A percentile compares a stretch with the other conserved stretches of the same genome.
Evolutionary conservation across 2,113 vertebrate genomes (phyloP).

Genomic region (Gadus macrocephalus): DNA sequence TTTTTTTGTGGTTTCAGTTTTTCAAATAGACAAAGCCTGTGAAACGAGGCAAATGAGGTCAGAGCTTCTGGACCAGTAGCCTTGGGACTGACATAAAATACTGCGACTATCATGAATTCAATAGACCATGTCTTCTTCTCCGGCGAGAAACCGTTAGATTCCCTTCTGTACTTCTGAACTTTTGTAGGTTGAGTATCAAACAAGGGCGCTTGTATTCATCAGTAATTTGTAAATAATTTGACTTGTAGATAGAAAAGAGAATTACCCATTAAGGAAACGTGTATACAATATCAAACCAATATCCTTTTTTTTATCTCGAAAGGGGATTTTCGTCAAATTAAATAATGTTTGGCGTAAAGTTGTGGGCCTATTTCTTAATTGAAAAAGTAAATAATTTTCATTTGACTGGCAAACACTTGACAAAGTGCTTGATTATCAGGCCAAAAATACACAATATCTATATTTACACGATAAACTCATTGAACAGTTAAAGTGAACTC

Average conservation of each 20-base stretch:
- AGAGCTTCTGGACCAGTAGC: no score
- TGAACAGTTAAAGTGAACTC: background rate
- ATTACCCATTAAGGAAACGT: background rate
- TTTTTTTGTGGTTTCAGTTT: no score
- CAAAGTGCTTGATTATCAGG: background rate
- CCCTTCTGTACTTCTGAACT: background rate
- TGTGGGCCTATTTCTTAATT: background rate
- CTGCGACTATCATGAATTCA: no score
- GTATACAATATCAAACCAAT: background rate
- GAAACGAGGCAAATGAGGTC: no score
- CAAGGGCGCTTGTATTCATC: slow-evolving; percentile 4
- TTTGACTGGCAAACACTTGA: background rate
- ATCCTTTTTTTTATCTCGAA: background rate
- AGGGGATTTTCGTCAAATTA: background rate
- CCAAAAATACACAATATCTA: background rate
- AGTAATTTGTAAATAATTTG: background rate
- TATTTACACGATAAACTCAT: background rate
- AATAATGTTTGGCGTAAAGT: background rate
- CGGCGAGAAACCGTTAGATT: no score
- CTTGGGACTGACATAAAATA: no score
- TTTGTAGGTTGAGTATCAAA: background rate
- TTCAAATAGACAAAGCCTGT: no score
- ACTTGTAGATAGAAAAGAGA: background rate
- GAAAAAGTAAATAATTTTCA: background rate
- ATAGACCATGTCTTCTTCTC: no score